Evolutionary conservation across 2,113 vertebrate genomes (phyloP), one percentile per base, ranked within the genome.

Genomic region (Amphilophus citrinellus): DNA sequence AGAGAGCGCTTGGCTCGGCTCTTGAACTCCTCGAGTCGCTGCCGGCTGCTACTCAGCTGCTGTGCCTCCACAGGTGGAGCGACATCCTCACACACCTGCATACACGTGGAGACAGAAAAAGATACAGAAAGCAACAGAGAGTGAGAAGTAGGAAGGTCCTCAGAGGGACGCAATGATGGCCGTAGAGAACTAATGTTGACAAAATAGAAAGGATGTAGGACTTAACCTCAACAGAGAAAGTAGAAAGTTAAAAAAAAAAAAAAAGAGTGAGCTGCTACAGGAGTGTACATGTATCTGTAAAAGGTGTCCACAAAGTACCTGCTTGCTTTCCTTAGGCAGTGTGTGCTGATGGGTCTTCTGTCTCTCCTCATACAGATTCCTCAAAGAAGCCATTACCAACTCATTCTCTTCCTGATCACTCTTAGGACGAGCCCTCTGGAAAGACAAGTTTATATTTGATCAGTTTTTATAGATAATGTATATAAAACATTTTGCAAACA

Each of bases 351-450:
- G 98, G 75, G 88, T 96, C 85, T 95, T 98, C 89, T 99, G 98
- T 71, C 96, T 97, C 87, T 97, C 97, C 88, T 99, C 98, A 91
- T 98, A 99, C 35, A 98, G 88, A 76, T 91, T 92, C 88, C 98
- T 97, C 89, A 99, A 88, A 80, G 95, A 92, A 75, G 96, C 96
- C 88, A 99, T 96, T 83, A 99, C 88, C 57, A 98, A 59, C 88
- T 99, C 98, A 81, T 99, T 99, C 89, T 99, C 98, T 84, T 97
- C 97, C 88, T 98, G 97, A 30, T 99, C 98, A 27, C 95, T 97
- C 89, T 96, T 97, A 47, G 97, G 98, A 79, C 95, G 96, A 87
- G 97, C 93, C 96, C 97, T 97, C 98, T 99, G 92, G 58, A 92
- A 76, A 68, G 71, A 92, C 6, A 24, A 59, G 44, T 35, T 10